A percentile compares a stretch with the other conserved stretches of the same genome.
phyloP scores from a whole-genome alignment of 1,140 invertebrate genomes.

The Sinonovacula constricta region DNA sequence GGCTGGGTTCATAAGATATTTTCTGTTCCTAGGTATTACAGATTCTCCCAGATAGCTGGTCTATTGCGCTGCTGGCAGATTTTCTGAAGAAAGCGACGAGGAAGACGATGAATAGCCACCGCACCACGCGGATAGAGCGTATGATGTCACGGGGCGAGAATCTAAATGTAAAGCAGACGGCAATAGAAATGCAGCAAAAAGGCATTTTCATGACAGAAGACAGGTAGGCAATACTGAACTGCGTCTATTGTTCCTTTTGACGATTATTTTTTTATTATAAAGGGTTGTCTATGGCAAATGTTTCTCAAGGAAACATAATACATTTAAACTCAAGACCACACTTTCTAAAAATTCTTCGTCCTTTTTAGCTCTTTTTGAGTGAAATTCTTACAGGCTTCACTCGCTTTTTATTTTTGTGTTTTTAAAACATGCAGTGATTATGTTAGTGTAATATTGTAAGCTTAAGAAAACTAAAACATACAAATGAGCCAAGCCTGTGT shows the following conservation, averaged over 20 bases:
- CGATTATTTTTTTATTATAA: no score
- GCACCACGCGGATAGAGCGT: slow-evolving; percentile 76
- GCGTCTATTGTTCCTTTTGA: no score
- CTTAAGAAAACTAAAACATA: no score
- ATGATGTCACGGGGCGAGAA: slow-evolving; percentile 79
- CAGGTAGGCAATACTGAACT: no score
- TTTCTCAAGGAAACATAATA: no score
- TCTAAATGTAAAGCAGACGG: slow-evolving; percentile 76
- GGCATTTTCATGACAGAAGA: slow-evolving; percentile 78
- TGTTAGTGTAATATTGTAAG: no score
- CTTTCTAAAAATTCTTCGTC: slow-evolving; percentile 15
- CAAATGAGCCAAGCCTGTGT: no score
- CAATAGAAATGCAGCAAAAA: slow-evolving; percentile 75
- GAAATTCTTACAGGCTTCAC: no score
- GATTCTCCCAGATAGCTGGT: slow-evolving; percentile 80
- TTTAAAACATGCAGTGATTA: no score
- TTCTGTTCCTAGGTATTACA: slow-evolving; percentile 78
- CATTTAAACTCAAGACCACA: not conserved
- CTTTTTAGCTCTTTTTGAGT: not conserved
- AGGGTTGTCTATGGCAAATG: no score
- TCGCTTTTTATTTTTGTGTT: no score
- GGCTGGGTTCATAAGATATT: no score
- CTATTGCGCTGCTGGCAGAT: slow-evolving; percentile 77
- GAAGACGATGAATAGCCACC: slow-evolving; percentile 75
- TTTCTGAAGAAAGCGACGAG: slow-evolving; percentile 78